Base-by-base conservation (phyloP, 2,888 invertebrate genomes). In the Linnaemya tessellans region DNA sequence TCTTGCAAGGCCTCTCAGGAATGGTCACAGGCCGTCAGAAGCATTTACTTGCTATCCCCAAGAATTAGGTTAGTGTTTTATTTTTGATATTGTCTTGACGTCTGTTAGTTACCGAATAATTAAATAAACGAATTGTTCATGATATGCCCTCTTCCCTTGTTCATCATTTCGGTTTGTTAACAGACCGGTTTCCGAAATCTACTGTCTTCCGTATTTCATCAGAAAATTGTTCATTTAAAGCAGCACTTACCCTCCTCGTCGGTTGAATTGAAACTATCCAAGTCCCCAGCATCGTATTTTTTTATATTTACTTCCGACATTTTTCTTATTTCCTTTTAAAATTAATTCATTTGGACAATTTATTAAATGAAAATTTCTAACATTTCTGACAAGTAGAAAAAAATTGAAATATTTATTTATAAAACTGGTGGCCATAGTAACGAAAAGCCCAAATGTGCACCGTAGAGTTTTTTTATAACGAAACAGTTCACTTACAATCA, bases 221-320 rank as follows among this genome's bases (percentile, higher is more conserved):
- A 5, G 30, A 30, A 30, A 30, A 30, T 3, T 5, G 8, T 22
- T 38, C 3, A 11, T n/a, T 64, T 22, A 43, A 13, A 65, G 22
- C 10, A 18, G 4, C 4, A 18, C 60, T 80, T 38, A 87, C 87
- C 84, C 35, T 71, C 84, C 25, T 79, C 87, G 68, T 78, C 80
- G 11, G 84, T 78, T 18, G 86, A 84, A 15, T 67, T 70, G 3
- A 68, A 75, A 49, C 80, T 79, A 15, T 83, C 83, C 41, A 80
- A 30, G 10, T 85, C 84, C 18, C 35, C 15, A 7, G 18, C 70
- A 38, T 65, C 68, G 2, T 18, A n/a, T 22, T 73, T 78, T 35
- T 73, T 49, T 20, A 13, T 20, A 35, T 56, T 56, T 46, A 0
- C 46, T 25, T 80, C 51, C 2, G 74, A 49, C 84, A 82, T 84